phyloP scores from a whole-genome alignment of 2,797 vertebrate species.

The Microchirus variegatus region DNA sequence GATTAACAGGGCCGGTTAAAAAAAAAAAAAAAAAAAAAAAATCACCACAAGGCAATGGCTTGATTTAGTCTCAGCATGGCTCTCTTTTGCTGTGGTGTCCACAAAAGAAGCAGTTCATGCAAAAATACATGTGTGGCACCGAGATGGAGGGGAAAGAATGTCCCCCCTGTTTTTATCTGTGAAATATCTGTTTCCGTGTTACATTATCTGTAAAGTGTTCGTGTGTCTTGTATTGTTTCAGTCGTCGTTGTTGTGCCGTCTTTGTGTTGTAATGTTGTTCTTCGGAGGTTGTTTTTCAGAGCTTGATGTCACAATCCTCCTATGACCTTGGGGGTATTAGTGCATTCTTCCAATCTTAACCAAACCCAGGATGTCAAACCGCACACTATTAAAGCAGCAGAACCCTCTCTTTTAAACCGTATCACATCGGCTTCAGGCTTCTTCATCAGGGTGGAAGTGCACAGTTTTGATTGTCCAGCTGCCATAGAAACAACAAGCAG shows the following conservation, averaged over 20 bases:
- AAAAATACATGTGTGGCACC: slow-evolving; percentile 21
- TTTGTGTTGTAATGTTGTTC: slow-evolving; percentile 7
- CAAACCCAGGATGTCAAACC: slow-evolving; percentile 28
- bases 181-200: slow-evolving; percentile 32
- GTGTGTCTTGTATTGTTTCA: slow-evolving; percentile 1
- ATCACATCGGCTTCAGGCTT: slow-evolving; percentile 25
- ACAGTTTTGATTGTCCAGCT: slow-evolving; percentile 46
- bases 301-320: slow-evolving; percentile 4
- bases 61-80: neutral
- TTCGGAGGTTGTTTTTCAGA: slow-evolving; percentile 10
- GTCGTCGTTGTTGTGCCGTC: neutral
- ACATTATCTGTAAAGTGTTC: neutral
- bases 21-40: neutral
- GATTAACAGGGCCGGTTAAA: neutral
- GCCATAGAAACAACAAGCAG: slow-evolving; percentile 12
- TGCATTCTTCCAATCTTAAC: slow-evolving; percentile 11
- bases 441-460: slow-evolving; percentile 40
- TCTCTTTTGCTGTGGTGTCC: slow-evolving; percentile 2
- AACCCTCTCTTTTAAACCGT: slow-evolving; percentile 1
- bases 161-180: slow-evolving; percentile 26
- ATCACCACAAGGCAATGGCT: slow-evolving; percentile 24
- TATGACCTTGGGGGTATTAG: slow-evolving; percentile 2
- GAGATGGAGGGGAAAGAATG: slow-evolving; percentile 28
- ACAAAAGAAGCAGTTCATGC: slow-evolving; percentile 20
- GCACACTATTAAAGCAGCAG: slow-evolving; percentile 20